Base-by-base conservation (phyloP, 1,140 invertebrate species). In the Drosophila neocordata region DNA sequence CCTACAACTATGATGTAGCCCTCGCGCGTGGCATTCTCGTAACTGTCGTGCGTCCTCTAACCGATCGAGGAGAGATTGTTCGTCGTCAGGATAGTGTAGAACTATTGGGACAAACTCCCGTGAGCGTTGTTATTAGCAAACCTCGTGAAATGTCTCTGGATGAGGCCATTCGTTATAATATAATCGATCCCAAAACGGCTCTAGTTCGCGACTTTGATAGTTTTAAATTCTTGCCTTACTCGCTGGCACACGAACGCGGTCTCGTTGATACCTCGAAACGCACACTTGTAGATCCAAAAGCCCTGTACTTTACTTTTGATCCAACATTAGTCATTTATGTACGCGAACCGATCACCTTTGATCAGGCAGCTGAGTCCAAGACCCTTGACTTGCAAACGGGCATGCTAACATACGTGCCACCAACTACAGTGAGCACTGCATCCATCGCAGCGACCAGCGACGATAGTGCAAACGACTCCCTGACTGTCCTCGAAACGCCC, bases 141-240 rank as follows among this genome's bases (percentile, higher is more conserved):
- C 91, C 64, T 69, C 93, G 94, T 71, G 95, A 96, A 85, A 96
- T 95, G 88, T 95, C 95, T 6, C 90, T 98, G 65, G 95, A 96
- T 62, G 96, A 97, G 93, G 96, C 96, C 1, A 95, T 97, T 34
- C 93, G 94, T 60, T 94, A 94, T 68, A 95, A 96, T 89, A 93
- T 97, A 37, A 93, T 98, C 35, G 94, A 97, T 92, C 95, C 96
- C 0, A 93, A 95, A 66, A 94, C 94, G 1, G 95, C 96, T 1
- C 94, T 96, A 22, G 93, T 98, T 2, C 96, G 95, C 92, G 95
- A 98, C 91, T 95, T 96, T 11, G 76, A 87, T 66, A 95, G 94
- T 63, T 95, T 95, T 71, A 94, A 94, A 84, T 97, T 96, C 84
- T 92, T 95, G 73, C 94, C 94, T 20, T 92, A 98, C 8, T 92